Evolutionary conservation across 2,797 vertebrate genomes (phyloP), one percentile per base, ranked within the genome.

Genomic region (Notolepis coatsorum): DNA sequence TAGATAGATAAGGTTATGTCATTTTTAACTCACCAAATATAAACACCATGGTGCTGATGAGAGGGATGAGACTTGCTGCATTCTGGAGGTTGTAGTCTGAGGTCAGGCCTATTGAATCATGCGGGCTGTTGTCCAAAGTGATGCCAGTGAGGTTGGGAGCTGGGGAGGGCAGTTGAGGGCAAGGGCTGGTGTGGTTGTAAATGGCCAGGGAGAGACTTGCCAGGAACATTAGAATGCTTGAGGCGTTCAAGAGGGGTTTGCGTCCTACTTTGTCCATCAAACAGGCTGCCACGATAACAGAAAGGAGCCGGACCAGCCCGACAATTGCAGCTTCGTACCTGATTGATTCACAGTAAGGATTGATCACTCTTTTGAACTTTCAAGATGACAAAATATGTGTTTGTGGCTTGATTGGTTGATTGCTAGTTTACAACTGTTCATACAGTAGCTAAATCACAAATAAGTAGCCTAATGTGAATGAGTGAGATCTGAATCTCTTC

Each of bases 1-100:
- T n/a, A n/a, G n/a, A n/a, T n/a, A n/a, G n/a, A n/a, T n/a, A n/a
- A n/a, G n/a, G n/a, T n/a, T n/a, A 9, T 49, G 6, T 4, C 1
- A 2, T 7, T 43, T 46, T 20, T 0, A 48, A 79, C 82, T 59
- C 85, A 98, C 97, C 97, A 83, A 96, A 95, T 80, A 99, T 96
- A 81, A 96, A 96, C 65, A 96, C 65, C 88, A 98, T 93, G 48
- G 92, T 90, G 69, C 95, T 93, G 70, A 98, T 86, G 54, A 99
- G 89, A 0, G 97, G 97, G 21, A 98, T 85, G 56, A 95, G 58
- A 18, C 89, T 91, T 4, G 64, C 18, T 7, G 52, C 25, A 3
- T 15, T 48, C 15, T 48, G 71, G 6, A 47, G 30, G 69, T 88
- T 38, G 55, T 80, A 69, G 64, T 62, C 72, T 27, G 59, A 0